Conservation (phyloP, 2,797 vertebrate genomes). For the Chrysocyon brachyurus region DNA sequence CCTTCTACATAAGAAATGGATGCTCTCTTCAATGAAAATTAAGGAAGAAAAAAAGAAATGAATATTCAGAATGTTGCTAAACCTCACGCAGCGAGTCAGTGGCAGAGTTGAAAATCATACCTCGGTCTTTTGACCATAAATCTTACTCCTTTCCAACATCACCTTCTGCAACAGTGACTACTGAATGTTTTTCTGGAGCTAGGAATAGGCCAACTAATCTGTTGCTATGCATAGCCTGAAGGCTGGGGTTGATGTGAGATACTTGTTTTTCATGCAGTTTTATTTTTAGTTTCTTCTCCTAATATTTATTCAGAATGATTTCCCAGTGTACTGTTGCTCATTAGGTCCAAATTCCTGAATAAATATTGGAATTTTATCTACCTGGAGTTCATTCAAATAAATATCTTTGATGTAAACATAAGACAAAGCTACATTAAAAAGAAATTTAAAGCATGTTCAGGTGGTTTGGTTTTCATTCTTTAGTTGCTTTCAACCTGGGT, state of each 20-base stretch:
- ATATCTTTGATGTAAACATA: conserved; percentile 27
- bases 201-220: not conserved
- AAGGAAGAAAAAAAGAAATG: not conserved
- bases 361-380: conserved; percentile 34
- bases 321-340: not conserved
- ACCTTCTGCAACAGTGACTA: not conserved
- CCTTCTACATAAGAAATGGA: not conserved
- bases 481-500: not conserved
- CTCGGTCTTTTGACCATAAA: not conserved
- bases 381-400: conserved; percentile 24
- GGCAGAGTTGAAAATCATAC: not conserved
- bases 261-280: not conserved
- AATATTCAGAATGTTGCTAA: not conserved
- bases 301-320: not conserved
- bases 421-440: not conserved
- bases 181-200: not conserved
- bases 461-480: not conserved
- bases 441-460: conserved; percentile 21
- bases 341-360: conserved; percentile 29
- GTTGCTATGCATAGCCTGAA: not conserved
- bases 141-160: not conserved
- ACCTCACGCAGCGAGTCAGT: not conserved
- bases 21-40: not conserved
- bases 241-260: not conserved
- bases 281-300: not conserved